A percentile compares a stretch with the other conserved stretches of the same genome.
Evolutionary conservation across 2,888 invertebrate genomes (phyloP).

Genomic region (Lingula anatina): DNA sequence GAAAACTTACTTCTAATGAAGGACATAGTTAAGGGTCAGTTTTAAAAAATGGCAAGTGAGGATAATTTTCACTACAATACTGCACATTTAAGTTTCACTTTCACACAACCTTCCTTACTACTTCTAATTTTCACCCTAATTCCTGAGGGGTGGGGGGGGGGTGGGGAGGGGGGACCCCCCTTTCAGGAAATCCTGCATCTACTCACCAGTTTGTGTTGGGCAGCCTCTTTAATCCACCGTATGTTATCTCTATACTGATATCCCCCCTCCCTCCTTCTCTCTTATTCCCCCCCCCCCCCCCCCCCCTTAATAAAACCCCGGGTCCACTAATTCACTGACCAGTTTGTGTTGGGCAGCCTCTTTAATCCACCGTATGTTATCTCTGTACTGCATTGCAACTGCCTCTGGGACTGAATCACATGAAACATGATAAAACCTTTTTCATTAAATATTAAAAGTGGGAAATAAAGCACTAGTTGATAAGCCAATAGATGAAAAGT

Average conservation of each 20-base stretch:
- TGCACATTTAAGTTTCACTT: too few species aligned
- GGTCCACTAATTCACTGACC: conserved; percentile 40
- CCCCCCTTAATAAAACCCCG: background rate
- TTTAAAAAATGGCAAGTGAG: too few species aligned
- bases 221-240: conserved; percentile 59
- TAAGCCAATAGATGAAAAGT: too few species aligned
- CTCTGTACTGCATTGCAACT: conserved; percentile 57
- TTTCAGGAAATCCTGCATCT: background rate
- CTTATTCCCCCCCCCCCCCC: background rate
- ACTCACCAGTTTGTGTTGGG: conserved; percentile 54
- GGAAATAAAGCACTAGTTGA: background rate
- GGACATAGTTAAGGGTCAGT: too few species aligned
- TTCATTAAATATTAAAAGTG: conserved; percentile 48
- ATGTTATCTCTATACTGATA: conserved; percentile 59
- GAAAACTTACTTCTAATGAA: too few species aligned
- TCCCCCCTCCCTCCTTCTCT: background rate
- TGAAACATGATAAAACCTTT: conserved; percentile 57
- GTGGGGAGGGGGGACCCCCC: background rate
- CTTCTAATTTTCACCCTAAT: too few species aligned
- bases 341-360: conserved; percentile 57
- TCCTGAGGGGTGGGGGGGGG: conserved; percentile 4
- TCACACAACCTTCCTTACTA: too few species aligned
- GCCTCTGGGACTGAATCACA: conserved; percentile 50
- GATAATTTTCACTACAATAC: too few species aligned
- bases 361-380: conserved; percentile 60